phyloP scores from a whole-genome alignment of 2,113 vertebrate genomes.

The Cyrtonyx montezumae region DNA sequence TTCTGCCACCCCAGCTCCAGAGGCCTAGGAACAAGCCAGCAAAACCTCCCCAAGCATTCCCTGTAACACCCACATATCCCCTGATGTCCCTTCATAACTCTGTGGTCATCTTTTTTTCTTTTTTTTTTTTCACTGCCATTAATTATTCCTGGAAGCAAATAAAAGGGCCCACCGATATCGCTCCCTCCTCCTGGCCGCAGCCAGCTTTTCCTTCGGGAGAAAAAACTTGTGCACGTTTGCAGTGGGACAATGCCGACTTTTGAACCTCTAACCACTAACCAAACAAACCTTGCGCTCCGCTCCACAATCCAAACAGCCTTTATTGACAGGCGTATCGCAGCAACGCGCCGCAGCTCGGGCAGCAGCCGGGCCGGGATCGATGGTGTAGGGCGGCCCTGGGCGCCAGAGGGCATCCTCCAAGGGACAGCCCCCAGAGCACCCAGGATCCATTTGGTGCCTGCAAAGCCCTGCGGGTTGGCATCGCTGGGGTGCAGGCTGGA shows the following conservation, averaged over 20 bases:
- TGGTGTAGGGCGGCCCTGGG: background rate
- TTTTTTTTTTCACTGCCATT: constrained; percentile 4
- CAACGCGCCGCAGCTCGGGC: constrained; percentile 77
- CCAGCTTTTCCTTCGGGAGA: constrained; percentile 60
- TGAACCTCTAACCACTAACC: constrained; percentile 85
- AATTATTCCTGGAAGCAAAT: constrained; percentile 72
- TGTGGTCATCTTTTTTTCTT: constrained; percentile 30
- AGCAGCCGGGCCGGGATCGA: constrained; percentile 39
- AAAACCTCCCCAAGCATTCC: too few species aligned
- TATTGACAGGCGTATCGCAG: constrained; percentile 85
- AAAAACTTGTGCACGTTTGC: constrained; percentile 72
- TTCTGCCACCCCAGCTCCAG: background rate
- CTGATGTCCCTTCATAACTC: constrained; percentile 46
- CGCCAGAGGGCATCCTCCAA: constrained; percentile 18
- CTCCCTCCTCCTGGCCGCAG: background rate
- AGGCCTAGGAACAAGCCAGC: background rate
- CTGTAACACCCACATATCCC: background rate
- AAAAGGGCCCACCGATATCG: constrained; percentile 60
- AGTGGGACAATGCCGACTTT: constrained; percentile 86
- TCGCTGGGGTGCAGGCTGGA: too few species aligned
- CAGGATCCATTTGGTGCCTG: accelerated
- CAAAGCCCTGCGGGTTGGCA: background rate
- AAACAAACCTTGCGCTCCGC: constrained; percentile 84
- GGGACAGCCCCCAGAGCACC: accelerated
- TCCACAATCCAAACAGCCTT: constrained; percentile 82